These are phyloP conservation scores for Fistularia tabacaria DNA, from an alignment of 2,797 vertebrate species.

Conservation along the genomic window DNA sequence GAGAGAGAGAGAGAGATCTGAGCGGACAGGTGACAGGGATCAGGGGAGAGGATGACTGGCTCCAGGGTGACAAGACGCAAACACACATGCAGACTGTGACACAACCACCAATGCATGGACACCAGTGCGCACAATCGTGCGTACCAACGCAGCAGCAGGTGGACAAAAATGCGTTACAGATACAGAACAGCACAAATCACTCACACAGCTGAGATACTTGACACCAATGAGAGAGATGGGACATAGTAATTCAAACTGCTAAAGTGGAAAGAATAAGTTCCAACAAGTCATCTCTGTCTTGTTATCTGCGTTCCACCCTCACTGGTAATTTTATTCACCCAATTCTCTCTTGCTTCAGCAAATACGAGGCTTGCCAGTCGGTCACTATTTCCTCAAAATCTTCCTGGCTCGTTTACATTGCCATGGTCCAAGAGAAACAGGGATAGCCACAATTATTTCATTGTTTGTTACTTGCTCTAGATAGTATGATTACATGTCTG, in stretches of 20 bases:
- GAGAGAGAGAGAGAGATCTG: conserved; percentile 52
- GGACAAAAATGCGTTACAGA: neutral
- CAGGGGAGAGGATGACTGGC: conserved; percentile 59
- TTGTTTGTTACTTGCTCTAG: conserved; percentile 42
- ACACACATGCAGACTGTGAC: conserved; percentile 10
- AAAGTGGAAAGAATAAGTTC: conserved; percentile 10
- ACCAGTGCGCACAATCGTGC: conserved; percentile 2
- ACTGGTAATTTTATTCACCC: conserved; percentile 21
- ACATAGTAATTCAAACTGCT: conserved; percentile 34
- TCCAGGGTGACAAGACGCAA: conserved; percentile 56
- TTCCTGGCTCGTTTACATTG: conserved; percentile 9
- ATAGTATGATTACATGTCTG: conserved; percentile 56
- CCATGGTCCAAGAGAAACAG: conserved; percentile 25
- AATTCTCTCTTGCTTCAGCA: conserved; percentile 13
- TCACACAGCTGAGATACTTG: conserved; percentile 31
- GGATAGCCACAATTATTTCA: conserved; percentile 32
- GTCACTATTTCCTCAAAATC: conserved; percentile 26
- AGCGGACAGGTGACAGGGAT: conserved; percentile 75
- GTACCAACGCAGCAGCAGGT: neutral
- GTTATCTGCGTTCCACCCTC: conserved; percentile 2
- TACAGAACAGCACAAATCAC: conserved; percentile 9
- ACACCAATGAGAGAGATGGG: conserved; percentile 35
- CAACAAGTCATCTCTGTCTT: conserved; percentile 8
- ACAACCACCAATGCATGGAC: conserved; percentile 19
- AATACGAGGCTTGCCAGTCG: conserved; percentile 12